A percentile compares a stretch with the other conserved stretches of the same genome.
These are phyloP conservation scores for Eudorcas thomsonii DNA, from an alignment of 2,113 vertebrate genomes.

Conservation along the genomic window DNA sequence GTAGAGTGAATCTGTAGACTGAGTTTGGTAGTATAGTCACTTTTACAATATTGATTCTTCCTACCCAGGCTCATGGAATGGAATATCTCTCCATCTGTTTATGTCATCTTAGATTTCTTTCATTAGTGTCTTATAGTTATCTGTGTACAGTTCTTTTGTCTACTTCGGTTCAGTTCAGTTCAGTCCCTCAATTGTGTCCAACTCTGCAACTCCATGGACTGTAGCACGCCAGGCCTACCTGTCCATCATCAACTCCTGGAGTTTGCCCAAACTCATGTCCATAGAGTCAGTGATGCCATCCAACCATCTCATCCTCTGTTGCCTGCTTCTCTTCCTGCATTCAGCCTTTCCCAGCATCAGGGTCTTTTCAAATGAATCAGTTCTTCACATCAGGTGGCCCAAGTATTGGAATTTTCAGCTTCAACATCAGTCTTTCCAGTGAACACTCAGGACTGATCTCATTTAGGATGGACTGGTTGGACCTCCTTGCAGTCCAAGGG, in stretches of 20 bases:
- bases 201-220: background rate
- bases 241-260: background rate
- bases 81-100: background rate
- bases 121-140: background rate
- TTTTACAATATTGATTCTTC: background rate
- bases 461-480: background rate
- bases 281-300: background rate
- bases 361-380: background rate
- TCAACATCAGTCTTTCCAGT: background rate
- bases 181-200: accelerated
- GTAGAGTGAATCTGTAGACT: background rate
- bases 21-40: background rate
- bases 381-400: accelerated
- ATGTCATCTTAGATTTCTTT: background rate
- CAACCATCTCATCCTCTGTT: background rate
- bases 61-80: background rate
- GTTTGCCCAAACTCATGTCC: background rate
- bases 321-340: background rate
- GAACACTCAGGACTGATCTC: background rate
- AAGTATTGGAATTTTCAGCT: background rate
- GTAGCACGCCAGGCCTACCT: accelerated
- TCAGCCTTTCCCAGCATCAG: background rate
- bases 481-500: background rate
- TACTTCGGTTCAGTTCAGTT: background rate
- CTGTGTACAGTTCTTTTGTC: background rate